Base-by-base conservation (phyloP, 1,140 invertebrate genomes). In the Penaeus japonicus region DNA sequence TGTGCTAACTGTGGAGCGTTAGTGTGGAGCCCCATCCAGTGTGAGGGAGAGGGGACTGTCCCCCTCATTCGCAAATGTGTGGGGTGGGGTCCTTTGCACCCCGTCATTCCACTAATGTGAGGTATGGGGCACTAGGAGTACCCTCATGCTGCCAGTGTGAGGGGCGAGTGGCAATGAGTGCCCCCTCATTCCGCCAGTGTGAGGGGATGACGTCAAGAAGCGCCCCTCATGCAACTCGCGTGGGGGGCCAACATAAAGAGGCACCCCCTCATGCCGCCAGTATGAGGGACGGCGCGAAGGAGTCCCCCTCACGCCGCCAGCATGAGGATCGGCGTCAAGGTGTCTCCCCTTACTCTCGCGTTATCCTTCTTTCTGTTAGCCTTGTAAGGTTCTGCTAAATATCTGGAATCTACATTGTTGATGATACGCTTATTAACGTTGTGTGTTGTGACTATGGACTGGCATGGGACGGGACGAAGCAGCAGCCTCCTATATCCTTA, bases 351-450 rank as follows among this genome's bases (percentile, higher is more conserved):
- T 77, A 65, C 35, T 32, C 79, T 62, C 86, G 39, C 47, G 22
- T 54, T 73, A 22, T 27, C 65, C 70, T 35, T 32, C n/a, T 88
- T 88, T 83, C 70, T 78, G 79, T 88, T 88, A 83, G 55, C 87
- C 87, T 83, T 54, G 80, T 88, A 83, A 75, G 87, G 80, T 81
- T 54, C 81, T 77, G 81, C 79, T 88, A 84, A 85, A 83, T 88
- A 83, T 88, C 87, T 83, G 87, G 87, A 88, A 88, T 88, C 87
- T 88, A 88, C 87, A 88, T 84, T 88, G 87, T 88, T 88, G 87
- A 88, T 83, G 87, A 88, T 88, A 88, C 87, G 87, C 87, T 88
- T 88, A 88, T 88, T 84, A 83, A 82, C 87, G 87, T 88, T 88
- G 87, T 88, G 87, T 88, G 87, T 88, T 88, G 87, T 88, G 87